A percentile compares a stretch with the other conserved stretches of the same genome.
These are phyloP conservation scores for Apogon talboti DNA, from an alignment of 2,797 vertebrate genomes.

Conservation along the genomic window DNA sequence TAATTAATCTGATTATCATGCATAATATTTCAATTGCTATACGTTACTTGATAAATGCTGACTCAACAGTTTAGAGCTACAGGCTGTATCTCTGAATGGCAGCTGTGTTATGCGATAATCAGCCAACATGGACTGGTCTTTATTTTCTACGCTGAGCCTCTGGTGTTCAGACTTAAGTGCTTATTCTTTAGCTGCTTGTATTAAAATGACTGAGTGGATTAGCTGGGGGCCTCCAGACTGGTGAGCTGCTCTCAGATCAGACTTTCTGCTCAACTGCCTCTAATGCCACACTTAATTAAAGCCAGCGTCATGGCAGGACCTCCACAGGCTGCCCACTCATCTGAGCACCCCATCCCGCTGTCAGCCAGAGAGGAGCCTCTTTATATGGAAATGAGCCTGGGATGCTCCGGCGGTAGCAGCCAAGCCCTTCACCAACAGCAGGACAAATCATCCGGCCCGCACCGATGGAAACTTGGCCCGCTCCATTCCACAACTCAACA, in stretches of 20 bases:
- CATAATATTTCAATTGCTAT: too few relatives aligned
- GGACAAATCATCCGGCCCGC: constrained; percentile 16
- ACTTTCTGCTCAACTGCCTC: constrained; percentile 39
- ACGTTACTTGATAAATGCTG: too few relatives aligned
- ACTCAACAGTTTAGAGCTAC: too few relatives aligned
- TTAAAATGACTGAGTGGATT: constrained; percentile 48
- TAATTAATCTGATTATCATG: too few relatives aligned
- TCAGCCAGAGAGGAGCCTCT: constrained; percentile 9
- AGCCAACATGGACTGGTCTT: background rate
- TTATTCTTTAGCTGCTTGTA: constrained; percentile 20
- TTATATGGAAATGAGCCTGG: constrained; percentile 36
- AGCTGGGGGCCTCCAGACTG: constrained; percentile 20
- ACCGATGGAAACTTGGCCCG: constrained; percentile 46
- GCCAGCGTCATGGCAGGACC: constrained; percentile 27
- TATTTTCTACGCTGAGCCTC: background rate
- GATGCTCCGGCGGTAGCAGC: background rate
- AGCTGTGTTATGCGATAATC: background rate
- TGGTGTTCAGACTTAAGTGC: background rate
- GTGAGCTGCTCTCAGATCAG: constrained; percentile 43
- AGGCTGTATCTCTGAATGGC: background rate
- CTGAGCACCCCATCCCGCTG: constrained; percentile 8
- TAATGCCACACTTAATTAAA: constrained; percentile 60
- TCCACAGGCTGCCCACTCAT: constrained; percentile 19
- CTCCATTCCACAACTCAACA: constrained; percentile 2
- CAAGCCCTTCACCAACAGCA: background rate